These are phyloP conservation scores for Scomber scombrus DNA, from an alignment of 2,113 vertebrate species.

Conservation along the genomic window DNA sequence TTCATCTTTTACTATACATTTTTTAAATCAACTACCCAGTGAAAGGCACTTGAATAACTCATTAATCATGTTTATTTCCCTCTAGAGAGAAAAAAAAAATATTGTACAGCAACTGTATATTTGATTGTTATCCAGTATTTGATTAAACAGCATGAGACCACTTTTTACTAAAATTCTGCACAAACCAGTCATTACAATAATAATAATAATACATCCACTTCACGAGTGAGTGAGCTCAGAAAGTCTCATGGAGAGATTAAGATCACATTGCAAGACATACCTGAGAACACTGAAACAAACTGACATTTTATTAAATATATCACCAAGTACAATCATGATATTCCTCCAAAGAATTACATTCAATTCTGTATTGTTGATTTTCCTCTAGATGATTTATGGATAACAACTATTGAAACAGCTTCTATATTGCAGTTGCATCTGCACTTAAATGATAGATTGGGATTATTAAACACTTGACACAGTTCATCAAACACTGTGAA, in stretches of 20 bases:
- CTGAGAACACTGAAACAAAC: not conserved
- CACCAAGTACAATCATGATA: not conserved
- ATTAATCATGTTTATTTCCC: not conserved
- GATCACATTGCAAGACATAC: not conserved
- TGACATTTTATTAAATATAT: not conserved
- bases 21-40: not conserved
- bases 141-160: not conserved
- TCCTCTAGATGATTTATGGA: not conserved
- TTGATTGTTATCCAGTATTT: too few relatives aligned
- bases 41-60: not conserved
- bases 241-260: not conserved
- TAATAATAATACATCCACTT: not conserved
- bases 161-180: not conserved
- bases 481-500: constrained; percentile 8
- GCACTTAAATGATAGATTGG: constrained; percentile 12
- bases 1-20: not conserved
- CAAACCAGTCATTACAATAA: not conserved
- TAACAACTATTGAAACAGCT: not conserved
- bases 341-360: not conserved
- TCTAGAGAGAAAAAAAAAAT: not conserved
- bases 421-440: not conserved
- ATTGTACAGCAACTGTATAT: too few relatives aligned
- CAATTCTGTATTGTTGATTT: not conserved
- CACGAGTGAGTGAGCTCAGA: not conserved
- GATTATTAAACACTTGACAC: constrained; percentile 19